Evolutionary conservation across 1,140 invertebrate species (phyloP).

Genomic region (Triops longicaudatus): DNA sequence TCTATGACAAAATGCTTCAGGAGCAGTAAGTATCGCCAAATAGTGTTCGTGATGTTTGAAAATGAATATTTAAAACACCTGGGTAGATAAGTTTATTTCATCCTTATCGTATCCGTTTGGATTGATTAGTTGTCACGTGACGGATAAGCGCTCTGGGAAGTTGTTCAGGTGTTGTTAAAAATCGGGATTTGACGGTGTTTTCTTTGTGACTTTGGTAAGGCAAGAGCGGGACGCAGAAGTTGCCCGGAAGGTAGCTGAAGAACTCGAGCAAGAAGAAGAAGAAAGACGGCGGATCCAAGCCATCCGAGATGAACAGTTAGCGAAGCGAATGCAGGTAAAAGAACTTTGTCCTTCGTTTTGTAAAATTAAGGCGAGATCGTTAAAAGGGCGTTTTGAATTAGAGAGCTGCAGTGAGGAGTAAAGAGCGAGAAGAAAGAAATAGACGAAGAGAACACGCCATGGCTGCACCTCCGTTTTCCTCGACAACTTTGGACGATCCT

Average conservation of each 20-base stretch:
- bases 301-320: slow-evolving; percentile 35
- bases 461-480: not conserved
- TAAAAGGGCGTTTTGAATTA: not conserved
- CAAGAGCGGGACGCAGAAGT: slow-evolving; percentile 60
- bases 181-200: not conserved
- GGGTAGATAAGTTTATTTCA: not conserved
- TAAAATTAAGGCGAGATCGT: not conserved
- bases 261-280: slow-evolving; percentile 53
- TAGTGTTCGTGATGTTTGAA: not conserved
- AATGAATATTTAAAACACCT: too few species aligned
- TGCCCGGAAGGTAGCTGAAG: slow-evolving; percentile 54
- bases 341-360: slow-evolving; percentile 29
- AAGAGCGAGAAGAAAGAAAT: slow-evolving; percentile 26
- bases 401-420: not conserved
- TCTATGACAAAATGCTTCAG: slow-evolving; percentile 52
- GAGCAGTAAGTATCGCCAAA: slow-evolving; percentile 48
- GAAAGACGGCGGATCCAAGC: slow-evolving; percentile 40
- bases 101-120: not conserved
- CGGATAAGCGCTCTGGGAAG: not conserved
- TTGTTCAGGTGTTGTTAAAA: not conserved
- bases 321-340: slow-evolving; percentile 38
- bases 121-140: not conserved
- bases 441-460: slow-evolving; percentile 26
- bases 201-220: slow-evolving; percentile 38
- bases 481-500: not conserved